A percentile compares a stretch with the other conserved stretches of the same genome.
Conservation (phyloP, 2,113 vertebrate genomes). For the pig (Sus scrofa) region T2T-Sscrofa CM000824.6:134189001-134189500, state of each 20-base stretch:
- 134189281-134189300: neutral
- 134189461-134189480: conserved; percentile 35
- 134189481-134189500: conserved; percentile 42
- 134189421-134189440: neutral
- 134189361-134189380: neutral
- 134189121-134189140: too few species aligned
- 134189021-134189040: too few species aligned
- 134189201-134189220: neutral
- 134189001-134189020: too few species aligned
- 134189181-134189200: too few species aligned
- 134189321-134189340: conserved; percentile 11
- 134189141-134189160: too few species aligned
- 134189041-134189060: too few species aligned
- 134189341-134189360: neutral
- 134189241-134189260: neutral
- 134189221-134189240: neutral
- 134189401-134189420: neutral
- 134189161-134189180: too few species aligned
- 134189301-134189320: neutral
- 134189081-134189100: too few species aligned
- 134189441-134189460: conserved; percentile 45
- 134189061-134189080: too few species aligned
- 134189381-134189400: conserved; percentile 32
- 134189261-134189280: neutral
- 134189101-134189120: too few species aligned